phyloP scores from a whole-genome alignment of 2,113 vertebrate species.

The Acanthisitta chloris region DNA sequence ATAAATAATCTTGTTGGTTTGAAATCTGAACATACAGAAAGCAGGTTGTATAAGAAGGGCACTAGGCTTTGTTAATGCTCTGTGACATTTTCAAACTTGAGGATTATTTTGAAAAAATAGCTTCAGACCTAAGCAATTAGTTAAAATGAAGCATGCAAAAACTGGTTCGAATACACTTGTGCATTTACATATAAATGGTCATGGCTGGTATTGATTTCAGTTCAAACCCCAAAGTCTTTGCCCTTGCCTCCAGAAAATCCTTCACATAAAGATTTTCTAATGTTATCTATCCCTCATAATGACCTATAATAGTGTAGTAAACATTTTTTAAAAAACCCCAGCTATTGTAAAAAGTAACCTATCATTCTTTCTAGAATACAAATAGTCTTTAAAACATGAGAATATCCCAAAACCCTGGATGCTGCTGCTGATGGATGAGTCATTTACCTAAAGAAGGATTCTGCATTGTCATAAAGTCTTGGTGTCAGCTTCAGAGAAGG shows the following conservation, averaged over 20 bases:
- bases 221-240: neutral
- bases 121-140: neutral
- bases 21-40: neutral
- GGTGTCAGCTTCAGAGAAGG: conserved; percentile 67
- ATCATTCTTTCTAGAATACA: neutral
- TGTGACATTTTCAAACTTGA: neutral
- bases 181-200: neutral
- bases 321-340: neutral
- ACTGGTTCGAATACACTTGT: neutral
- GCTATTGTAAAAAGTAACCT: neutral
- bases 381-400: neutral
- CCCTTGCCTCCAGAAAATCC: neutral
- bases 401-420: neutral
- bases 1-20: neutral
- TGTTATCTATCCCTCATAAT: neutral
- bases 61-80: neutral
- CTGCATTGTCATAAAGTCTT: conserved; percentile 23
- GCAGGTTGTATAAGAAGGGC: neutral
- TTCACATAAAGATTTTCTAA: neutral
- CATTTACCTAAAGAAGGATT: conserved; percentile 72
- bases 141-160: neutral
- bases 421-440: neutral
- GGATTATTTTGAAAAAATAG: neutral
- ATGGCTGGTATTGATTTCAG: neutral
- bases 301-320: neutral